Evolutionary conservation across 37 sponge, comb jelly and placozoan genomes (phyloP), one percentile per base, ranked within the genome.

Genomic region (Crambe crambe): DNA sequence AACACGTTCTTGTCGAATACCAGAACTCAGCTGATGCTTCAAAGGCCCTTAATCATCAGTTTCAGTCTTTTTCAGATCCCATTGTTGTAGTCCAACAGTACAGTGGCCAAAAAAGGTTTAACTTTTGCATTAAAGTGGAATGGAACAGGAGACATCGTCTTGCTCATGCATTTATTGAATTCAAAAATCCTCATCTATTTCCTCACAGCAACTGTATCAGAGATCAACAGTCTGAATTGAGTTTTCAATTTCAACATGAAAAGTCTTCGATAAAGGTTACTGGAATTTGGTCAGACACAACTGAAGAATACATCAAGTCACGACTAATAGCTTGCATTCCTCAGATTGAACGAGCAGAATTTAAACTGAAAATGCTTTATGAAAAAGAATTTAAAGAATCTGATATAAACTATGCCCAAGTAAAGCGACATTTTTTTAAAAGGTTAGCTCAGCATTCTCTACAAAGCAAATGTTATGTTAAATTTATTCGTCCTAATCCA

Each of bases 121-220:
- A 12, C 1, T 70, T 42, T 70, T 22, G n/a, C 26, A 62, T 89
- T 22, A 79, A 75, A 37, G 35, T 89, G 12, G 81, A 84, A 65
- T 89, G 90, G 90, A 5, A n/a, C 26, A 43, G 90, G 56, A 61
- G 90, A 68, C 2, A 65, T 18, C 74, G 90, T 6, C 29, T n/a
- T 43, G 57, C 63, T 54, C 80, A 74, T 84, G 85, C 65, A 32
- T 84, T 62, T 39, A 37, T 89, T 26, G n/a, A n/a, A n/a, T n/a
- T n/a, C n/a, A n/a, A n/a, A n/a, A n/a, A n/a, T n/a, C n/a, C n/a
- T n/a, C n/a, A n/a, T n/a, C n/a, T n/a, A n/a, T n/a, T n/a, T n/a
- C n/a, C n/a, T n/a, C n/a, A n/a, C n/a, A n/a, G n/a, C n/a, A n/a
- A n/a, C n/a, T n/a, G n/a, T n/a, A n/a, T n/a, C n/a, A n/a, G n/a